Conservation (phyloP, 2,797 vertebrate genomes). For the Sebastes minor region DNA sequence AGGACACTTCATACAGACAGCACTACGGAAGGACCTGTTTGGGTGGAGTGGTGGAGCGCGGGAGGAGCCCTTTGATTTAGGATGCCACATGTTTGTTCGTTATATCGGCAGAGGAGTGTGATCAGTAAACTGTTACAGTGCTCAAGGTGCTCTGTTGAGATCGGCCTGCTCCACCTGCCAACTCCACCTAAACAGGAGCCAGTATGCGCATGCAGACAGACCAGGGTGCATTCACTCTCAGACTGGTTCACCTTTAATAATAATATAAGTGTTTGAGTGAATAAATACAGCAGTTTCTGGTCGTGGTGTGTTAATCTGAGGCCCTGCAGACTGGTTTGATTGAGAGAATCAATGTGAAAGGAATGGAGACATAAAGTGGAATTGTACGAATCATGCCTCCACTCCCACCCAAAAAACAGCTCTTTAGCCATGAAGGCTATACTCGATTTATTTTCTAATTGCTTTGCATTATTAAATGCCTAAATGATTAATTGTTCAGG, state of each 20-base stretch:
- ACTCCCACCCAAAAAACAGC: slow-evolving; percentile 22
- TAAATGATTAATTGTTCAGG: slow-evolving; percentile 32
- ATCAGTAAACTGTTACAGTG: slow-evolving; percentile 28
- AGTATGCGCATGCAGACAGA: slow-evolving; percentile 41
- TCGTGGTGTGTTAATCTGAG: slow-evolving; percentile 51
- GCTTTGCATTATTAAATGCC: slow-evolving; percentile 13
- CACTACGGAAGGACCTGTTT: slow-evolving; percentile 37
- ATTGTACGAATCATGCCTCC: slow-evolving; percentile 15
- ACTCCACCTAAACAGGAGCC: slow-evolving; percentile 41
- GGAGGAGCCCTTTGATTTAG: slow-evolving; percentile 38
- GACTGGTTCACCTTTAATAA: slow-evolving; percentile 20
- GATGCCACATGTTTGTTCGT: slow-evolving; percentile 62
- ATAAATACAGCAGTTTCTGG: slow-evolving; percentile 67
- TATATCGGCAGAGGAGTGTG: slow-evolving; percentile 28
- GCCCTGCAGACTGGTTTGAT: slow-evolving; percentile 52
- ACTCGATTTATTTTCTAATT: neutral
- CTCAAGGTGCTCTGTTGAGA: slow-evolving; percentile 24
- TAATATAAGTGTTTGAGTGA: slow-evolving; percentile 36
- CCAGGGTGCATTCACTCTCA: slow-evolving; percentile 34
- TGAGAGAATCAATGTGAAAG: slow-evolving; percentile 33
- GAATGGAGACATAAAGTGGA: slow-evolving; percentile 49
- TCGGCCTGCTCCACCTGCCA: neutral
- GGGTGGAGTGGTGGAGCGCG: slow-evolving; percentile 41
- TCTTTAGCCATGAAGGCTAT: neutral
- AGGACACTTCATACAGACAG: slow-evolving; percentile 57